Conservation (phyloP, 2,113 vertebrate genomes). For the Hippopotamus amphibius region DNA sequence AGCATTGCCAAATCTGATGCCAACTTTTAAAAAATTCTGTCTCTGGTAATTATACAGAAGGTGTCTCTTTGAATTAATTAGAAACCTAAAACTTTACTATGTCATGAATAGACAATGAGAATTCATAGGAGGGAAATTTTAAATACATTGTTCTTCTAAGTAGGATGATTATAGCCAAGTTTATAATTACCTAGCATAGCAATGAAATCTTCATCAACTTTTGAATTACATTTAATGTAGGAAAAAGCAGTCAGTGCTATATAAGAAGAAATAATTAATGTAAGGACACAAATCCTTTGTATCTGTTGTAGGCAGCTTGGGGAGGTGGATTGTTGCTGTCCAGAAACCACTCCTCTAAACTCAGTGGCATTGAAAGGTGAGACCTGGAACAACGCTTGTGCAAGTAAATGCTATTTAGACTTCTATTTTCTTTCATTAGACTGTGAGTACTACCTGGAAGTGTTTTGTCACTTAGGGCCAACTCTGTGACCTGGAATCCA, state of each 20-base stretch:
- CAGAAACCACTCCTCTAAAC: slow-evolving; percentile 83
- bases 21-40: background rate
- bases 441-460: background rate
- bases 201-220: slow-evolving; percentile 46
- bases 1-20: background rate
- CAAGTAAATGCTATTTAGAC: background rate
- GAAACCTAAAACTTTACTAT: slow-evolving; percentile 1
- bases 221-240: background rate
- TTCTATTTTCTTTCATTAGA: background rate
- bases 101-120: slow-evolving; percentile 12
- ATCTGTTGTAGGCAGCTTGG: slow-evolving; percentile 85
- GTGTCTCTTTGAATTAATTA: background rate
- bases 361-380: slow-evolving; percentile 86
- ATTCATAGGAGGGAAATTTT: slow-evolving; percentile 13
- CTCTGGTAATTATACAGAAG: slow-evolving; percentile 29
- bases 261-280: background rate
- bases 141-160: slow-evolving; percentile 37
- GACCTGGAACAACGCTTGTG: background rate
- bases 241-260: background rate
- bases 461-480: slow-evolving; percentile 74
- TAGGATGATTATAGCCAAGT: slow-evolving; percentile 19
- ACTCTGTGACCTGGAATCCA: slow-evolving; percentile 89
- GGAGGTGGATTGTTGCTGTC: slow-evolving; percentile 86
- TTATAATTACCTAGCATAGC: slow-evolving; percentile 43
- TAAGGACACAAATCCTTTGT: background rate